These are phyloP conservation scores for Stomatorhinus walkeri DNA, from an alignment of 2,797 vertebrate genomes.

Conservation along the genomic window DNA sequence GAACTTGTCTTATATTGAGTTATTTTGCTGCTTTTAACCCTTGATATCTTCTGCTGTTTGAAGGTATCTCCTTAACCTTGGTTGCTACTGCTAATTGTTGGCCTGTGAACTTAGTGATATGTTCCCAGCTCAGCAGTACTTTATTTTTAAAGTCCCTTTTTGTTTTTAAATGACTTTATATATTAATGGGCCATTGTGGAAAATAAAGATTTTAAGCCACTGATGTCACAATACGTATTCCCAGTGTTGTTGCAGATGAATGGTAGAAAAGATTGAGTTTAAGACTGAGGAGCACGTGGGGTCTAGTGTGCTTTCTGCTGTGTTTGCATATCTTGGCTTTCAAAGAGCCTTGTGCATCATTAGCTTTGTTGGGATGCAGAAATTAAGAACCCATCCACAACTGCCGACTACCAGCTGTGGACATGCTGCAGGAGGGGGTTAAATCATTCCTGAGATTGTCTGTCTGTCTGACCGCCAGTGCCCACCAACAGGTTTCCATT, in stretches of 20 bases:
- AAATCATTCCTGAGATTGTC: background rate
- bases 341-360: background rate
- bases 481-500: constrained; percentile 46
- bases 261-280: background rate
- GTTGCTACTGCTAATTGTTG: background rate
- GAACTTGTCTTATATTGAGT: background rate
- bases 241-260: background rate
- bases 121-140: background rate
- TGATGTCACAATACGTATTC: background rate
- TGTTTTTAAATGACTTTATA: background rate
- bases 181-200: background rate
- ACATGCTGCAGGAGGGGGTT: constrained; percentile 10
- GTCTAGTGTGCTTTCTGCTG: background rate
- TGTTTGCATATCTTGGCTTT: background rate
- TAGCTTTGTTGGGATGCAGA: background rate
- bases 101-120: background rate
- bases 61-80: background rate
- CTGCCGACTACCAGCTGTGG: background rate
- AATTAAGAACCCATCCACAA: background rate
- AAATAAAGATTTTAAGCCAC: background rate
- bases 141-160: background rate
- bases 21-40: background rate
- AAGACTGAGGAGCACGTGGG: background rate
- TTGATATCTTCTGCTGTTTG: background rate
- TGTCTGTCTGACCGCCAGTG: constrained; percentile 33